Evolutionary conservation across 2,113 vertebrate species (phyloP), one percentile per base, ranked within the genome.

Genomic region (Alosa alosa): DNA sequence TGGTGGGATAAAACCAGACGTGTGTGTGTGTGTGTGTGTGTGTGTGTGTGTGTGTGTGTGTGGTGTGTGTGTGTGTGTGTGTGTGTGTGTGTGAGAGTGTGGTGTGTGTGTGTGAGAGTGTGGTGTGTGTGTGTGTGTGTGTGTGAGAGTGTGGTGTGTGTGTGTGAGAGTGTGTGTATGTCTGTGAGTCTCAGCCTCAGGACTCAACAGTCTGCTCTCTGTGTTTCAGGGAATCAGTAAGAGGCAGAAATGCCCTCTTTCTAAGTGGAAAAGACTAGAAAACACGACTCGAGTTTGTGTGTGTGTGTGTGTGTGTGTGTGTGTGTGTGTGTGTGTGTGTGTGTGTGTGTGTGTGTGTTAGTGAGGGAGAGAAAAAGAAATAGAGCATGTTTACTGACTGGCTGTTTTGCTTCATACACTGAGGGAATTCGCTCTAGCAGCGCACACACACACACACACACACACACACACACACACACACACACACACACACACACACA

Each of bases 391-490:
- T 93, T 90, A 90, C 91, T 89, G 88, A 89, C 91, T 88, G 88
- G 78, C 86, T 89, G 93, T 93, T 88, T 91, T 22, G 90, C 91
- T 94, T 94, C 94, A 92, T n/a, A 44, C 88, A 93, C 93, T 90
- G 90, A 60, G 86, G 93, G 93, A 52, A 93, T 92, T 91, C 92
- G 87, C 93, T 94, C 94, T 91, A 89, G 91, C 87, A 94, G 18
- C 39, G 1, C 89, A 90, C 91, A 90, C 60, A 25, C 22, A 68
- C 60, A 68, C 60, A 68, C 22, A 68, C 18, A 64, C 57, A 64
- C 18, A 64, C 18, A n/a, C 57, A 64, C 18, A 64, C 57, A 64
- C 57, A 68, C 60, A 68, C 22, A 25, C 60, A 68, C 60, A 68
- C n/a, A 68, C 64, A 68, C 22, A 68, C 64, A 68, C 64, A 68